phyloP scores from a whole-genome alignment of 2,888 invertebrate genomes.

The Polyploca ridens region DNA sequence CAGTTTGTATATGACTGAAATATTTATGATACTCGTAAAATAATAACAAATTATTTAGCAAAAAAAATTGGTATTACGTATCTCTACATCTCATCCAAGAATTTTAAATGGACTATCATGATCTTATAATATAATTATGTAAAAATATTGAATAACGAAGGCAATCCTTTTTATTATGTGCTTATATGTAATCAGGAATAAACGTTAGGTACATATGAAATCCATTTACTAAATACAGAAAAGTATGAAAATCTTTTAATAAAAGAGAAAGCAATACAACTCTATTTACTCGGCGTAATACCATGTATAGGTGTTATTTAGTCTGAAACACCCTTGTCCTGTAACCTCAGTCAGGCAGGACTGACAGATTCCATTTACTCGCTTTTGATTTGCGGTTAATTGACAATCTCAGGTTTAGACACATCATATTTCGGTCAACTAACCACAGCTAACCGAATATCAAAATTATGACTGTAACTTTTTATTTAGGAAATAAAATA shows the following conservation, averaged over 20 bases:
- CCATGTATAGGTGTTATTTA: slow-evolving; percentile 3
- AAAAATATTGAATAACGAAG: background rate
- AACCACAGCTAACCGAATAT: slow-evolving; percentile 11
- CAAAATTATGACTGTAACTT: background rate
- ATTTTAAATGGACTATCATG: background rate
- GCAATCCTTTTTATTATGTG: background rate
- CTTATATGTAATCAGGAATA: background rate
- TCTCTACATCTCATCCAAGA: no score
- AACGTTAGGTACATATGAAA: background rate
- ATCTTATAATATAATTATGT: background rate
- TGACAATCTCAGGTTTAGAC: slow-evolving; percentile 28
- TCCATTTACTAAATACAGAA: background rate
- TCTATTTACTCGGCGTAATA: slow-evolving; percentile 9
- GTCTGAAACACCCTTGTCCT: slow-evolving; percentile 23
- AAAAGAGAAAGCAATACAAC: background rate
- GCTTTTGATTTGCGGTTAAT: slow-evolving; percentile 45
- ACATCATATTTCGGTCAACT: slow-evolving; percentile 17
- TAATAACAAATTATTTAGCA: no score
- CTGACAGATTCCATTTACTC: slow-evolving; percentile 37
- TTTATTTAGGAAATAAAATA: background rate
- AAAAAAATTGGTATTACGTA: no score
- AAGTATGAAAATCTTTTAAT: slow-evolving; percentile 3
- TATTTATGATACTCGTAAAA: background rate
- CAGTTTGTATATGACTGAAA: background rate
- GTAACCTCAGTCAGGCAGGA: slow-evolving; percentile 20